Conservation (phyloP, 2,113 vertebrate species). For the Ginglymostoma cirratum region DNA sequence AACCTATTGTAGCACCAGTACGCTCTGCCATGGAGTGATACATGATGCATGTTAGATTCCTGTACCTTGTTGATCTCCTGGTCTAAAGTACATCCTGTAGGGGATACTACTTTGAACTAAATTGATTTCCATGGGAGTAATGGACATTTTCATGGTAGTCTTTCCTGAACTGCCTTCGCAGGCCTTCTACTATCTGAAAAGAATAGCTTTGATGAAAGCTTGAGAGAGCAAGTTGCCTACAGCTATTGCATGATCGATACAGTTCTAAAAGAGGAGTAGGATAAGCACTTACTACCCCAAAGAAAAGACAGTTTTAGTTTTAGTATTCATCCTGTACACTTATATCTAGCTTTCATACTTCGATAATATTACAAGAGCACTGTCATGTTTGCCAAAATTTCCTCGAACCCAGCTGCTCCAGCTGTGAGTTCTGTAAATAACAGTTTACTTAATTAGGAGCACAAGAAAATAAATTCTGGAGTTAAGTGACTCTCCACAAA, state of each 20-base stretch:
- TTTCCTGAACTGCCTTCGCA: not conserved
- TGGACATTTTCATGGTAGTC: not conserved
- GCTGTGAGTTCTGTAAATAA: conserved; percentile 3
- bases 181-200: not conserved
- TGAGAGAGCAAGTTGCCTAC: not conserved
- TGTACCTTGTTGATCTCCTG: not conserved
- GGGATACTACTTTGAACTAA: not conserved
- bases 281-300: not conserved
- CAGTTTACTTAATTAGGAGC: not conserved
- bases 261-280: not conserved
- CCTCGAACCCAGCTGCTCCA: not conserved
- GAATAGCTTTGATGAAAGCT: not conserved
- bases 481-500: not conserved
- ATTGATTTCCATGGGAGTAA: not conserved
- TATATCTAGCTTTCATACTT: not conserved
- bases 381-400: not conserved
- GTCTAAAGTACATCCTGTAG: not conserved
- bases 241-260: not conserved
- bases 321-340: not conserved
- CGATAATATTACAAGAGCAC: not conserved
- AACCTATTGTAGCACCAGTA: not conserved
- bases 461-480: not conserved
- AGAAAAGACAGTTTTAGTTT: not conserved
- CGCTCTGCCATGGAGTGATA: not conserved
- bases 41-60: not conserved